These are phyloP conservation scores for Troides oblongomaculatus DNA, from an alignment of 2,888 invertebrate genomes.

Conservation along the genomic window DNA sequence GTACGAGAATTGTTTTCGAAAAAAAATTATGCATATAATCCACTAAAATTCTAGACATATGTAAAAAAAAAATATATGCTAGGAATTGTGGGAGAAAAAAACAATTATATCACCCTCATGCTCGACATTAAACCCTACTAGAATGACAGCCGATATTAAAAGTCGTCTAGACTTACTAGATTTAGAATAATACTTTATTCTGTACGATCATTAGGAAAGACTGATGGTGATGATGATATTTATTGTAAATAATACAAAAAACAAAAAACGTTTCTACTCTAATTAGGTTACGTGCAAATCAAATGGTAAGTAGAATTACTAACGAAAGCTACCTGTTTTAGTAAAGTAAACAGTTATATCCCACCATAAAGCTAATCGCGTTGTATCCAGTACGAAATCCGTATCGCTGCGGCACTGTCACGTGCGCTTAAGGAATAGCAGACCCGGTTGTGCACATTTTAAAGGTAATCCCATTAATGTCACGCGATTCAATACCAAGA, in stretches of 20 bases:
- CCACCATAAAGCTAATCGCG: constrained; percentile 46
- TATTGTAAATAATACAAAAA: neutral
- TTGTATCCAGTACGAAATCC: constrained; percentile 51
- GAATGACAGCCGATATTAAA: no score
- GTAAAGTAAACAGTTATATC: constrained; percentile 42
- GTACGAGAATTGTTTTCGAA: no score
- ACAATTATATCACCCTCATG: no score
- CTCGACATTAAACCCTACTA: no score
- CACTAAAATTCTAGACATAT: no score
- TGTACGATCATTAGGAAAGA: neutral
- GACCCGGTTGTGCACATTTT: constrained; percentile 39
- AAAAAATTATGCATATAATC: no score
- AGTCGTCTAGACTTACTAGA: no score
- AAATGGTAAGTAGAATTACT: constrained; percentile 33
- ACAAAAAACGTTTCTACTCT: neutral
- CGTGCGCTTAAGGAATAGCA: constrained; percentile 42
- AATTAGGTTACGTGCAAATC: constrained; percentile 29
- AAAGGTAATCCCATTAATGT: constrained; percentile 33
- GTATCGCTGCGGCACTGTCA: constrained; percentile 51
- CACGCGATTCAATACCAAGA: neutral
- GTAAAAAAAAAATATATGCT: no score
- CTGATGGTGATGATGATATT: neutral
- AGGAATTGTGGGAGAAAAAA: no score
- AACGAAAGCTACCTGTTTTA: constrained; percentile 32
- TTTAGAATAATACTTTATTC: no score